phyloP scores from a whole-genome alignment of 2,797 vertebrate species.

The Eulemur coronatus region DNA sequence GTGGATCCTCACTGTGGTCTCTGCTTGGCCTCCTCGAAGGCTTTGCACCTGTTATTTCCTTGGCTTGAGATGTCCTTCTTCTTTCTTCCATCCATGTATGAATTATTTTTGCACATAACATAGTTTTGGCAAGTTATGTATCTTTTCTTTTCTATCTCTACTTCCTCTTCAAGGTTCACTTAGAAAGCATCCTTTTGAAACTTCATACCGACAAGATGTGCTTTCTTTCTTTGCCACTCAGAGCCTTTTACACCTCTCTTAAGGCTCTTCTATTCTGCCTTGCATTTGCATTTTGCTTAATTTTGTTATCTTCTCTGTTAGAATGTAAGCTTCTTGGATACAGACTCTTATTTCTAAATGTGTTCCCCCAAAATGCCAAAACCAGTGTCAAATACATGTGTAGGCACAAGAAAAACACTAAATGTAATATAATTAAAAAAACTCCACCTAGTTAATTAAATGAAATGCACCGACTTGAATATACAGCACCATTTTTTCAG shows the following conservation, averaged over 20 bases:
- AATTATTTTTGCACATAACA: not conserved
- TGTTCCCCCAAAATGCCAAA: not conserved
- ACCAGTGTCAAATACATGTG: not conserved
- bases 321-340: not conserved
- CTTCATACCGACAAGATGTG: not conserved
- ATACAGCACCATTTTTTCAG: not conserved
- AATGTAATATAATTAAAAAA: not conserved
- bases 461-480: not conserved
- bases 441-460: not conserved
- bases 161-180: not conserved
- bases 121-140: not conserved
- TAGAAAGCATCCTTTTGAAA: slow-evolving; percentile 9
- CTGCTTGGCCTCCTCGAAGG: not conserved
- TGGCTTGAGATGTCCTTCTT: not conserved
- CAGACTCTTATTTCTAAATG: not conserved
- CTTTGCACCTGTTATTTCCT: not conserved
- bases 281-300: not conserved
- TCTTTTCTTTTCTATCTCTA: not conserved
- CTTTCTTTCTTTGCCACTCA: not conserved
- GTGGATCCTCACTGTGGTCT: not conserved
- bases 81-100: not conserved
- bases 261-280: not conserved
- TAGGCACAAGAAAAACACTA: not conserved
- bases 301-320: not conserved
- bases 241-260: not conserved